A percentile compares a stretch with the other conserved stretches of the same genome.
These are phyloP conservation scores for Myotis myotis DNA, from an alignment of 2,797 vertebrate species.

Conservation along the genomic window DNA sequence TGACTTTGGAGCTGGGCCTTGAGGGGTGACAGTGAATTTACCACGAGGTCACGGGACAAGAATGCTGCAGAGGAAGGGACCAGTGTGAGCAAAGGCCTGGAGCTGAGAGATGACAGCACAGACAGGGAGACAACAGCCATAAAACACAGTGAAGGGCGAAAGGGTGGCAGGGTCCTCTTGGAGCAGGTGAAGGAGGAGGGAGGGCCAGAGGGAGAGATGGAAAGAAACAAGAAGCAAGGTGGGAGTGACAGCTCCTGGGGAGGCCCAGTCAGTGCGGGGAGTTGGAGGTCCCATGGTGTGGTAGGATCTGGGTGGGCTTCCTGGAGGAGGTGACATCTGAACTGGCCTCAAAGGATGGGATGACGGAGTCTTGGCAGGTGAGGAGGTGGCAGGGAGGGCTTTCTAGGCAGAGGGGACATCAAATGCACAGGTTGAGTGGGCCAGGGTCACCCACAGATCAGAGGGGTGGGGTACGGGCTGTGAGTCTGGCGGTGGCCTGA, in stretches of 20 bases:
- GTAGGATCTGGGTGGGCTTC: not conserved
- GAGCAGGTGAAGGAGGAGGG: not conserved
- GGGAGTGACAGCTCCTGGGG: not conserved
- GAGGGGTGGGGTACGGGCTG: accelerated
- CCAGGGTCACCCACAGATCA: too few relatives aligned
- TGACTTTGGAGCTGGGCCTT: not conserved
- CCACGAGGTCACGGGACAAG: not conserved
- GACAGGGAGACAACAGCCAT: not conserved
- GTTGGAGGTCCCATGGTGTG: not conserved
- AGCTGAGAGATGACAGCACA: not conserved
- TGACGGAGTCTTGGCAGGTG: not conserved
- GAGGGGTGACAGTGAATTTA: not conserved
- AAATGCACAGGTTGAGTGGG: accelerated
- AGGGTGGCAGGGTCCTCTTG: not conserved
- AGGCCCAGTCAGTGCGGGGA: not conserved
- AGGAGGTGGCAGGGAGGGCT: not conserved
- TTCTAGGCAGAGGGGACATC: not conserved
- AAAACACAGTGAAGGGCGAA: not conserved
- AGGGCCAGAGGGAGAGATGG: not conserved
- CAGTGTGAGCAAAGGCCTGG: not conserved
- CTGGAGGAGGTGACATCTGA: not conserved
- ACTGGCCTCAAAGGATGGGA: not conserved
- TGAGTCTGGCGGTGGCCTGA: not conserved
- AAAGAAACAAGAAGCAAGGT: not conserved
- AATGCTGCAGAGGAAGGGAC: not conserved